These are phyloP conservation scores for Oxytorus armatus DNA, from an alignment of 2,888 invertebrate species.

Conservation along the genomic window DNA sequence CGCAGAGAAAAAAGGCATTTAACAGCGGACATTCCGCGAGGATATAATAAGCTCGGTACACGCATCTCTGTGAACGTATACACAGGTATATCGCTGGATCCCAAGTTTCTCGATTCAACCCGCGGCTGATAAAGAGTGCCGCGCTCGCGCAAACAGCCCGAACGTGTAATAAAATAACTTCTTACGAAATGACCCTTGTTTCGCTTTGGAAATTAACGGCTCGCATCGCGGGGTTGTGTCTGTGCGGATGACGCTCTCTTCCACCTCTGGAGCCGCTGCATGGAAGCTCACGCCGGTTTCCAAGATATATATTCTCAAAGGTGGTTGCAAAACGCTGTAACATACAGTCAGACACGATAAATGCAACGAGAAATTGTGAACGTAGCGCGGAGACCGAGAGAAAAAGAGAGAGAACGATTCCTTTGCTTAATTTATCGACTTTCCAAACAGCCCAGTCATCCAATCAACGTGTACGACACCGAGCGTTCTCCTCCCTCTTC, in stretches of 20 bases:
- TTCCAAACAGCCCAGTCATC: constrained; percentile 52
- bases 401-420: too few species aligned
- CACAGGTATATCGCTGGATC: not conserved
- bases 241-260: not conserved
- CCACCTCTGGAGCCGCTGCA: constrained; percentile 23
- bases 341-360: not conserved
- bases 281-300: constrained; percentile 11
- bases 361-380: constrained; percentile 15
- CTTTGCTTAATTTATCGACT: constrained; percentile 62
- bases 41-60: constrained; percentile 20
- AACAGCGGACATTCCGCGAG: constrained; percentile 16
- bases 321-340: not conserved
- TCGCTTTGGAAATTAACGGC: constrained; percentile 35
- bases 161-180: constrained; percentile 61
- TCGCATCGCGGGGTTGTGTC: not conserved
- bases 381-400: not conserved
- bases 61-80: constrained; percentile 8
- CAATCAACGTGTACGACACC: constrained; percentile 58
- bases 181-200: constrained; percentile 59
- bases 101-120: constrained; percentile 31
- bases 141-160: constrained; percentile 35
- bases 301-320: constrained; percentile 13
- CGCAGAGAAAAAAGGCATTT: constrained; percentile 2
- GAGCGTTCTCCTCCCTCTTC: not conserved
- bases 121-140: constrained; percentile 41